Conservation (phyloP, 2,113 vertebrate species). For the pig (Sus scrofa) region T2T-Sscrofa CM000818.6:1236001-1236500, state of each 20-base stretch:
- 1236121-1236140: not conserved
- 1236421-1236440: too few relatives aligned
- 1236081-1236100: not conserved
- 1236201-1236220: slow-evolving; percentile 34
- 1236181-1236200: not conserved
- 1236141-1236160: not conserved
- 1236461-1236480: not conserved
- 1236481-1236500: slow-evolving; percentile 30
- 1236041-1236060: slow-evolving; percentile 15
- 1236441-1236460: too few relatives aligned
- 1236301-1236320: not conserved
- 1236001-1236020: not conserved
- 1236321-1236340: slow-evolving; percentile 27
- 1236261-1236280: slow-evolving; percentile 45
- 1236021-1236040: slow-evolving; percentile 40
- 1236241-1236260: slow-evolving; percentile 42
- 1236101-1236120: not conserved
- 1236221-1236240: slow-evolving; percentile 52
- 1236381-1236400: not conserved
- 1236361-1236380: slow-evolving; percentile 26
- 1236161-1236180: not conserved
- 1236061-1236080: not conserved
- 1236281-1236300: slow-evolving; percentile 39
- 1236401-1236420: not conserved
- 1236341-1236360: slow-evolving; percentile 45